These are phyloP conservation scores for Tridacna crocea DNA, from an alignment of 2,888 invertebrate species.

Conservation along the genomic window DNA sequence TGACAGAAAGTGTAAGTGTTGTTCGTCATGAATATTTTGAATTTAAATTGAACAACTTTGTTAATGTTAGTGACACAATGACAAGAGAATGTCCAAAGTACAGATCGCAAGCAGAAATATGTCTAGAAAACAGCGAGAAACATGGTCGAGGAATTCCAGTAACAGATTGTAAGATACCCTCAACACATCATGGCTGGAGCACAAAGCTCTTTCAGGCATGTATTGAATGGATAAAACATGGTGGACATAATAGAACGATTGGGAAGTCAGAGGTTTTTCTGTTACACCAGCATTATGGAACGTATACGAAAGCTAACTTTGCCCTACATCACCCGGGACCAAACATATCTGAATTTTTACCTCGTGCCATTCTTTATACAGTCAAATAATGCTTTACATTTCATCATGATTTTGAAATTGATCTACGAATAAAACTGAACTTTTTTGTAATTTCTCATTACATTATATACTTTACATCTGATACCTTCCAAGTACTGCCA, in stretches of 20 bases:
- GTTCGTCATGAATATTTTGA: conserved; percentile 20
- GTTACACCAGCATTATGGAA: conserved; percentile 12
- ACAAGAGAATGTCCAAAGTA: conserved; percentile 7
- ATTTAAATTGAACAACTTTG: conserved; percentile 5
- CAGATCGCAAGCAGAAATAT: not conserved
- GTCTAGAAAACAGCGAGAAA: not conserved
- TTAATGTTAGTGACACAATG: not conserved
- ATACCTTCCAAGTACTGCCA: too few species aligned
- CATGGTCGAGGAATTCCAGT: not conserved
- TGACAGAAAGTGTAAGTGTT: not conserved
- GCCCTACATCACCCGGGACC: conserved; percentile 5
- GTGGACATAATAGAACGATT: not conserved
- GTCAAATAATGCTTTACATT: too few species aligned
- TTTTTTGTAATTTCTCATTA: too few species aligned
- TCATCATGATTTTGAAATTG: too few species aligned
- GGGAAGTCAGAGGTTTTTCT: not conserved
- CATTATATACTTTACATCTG: too few species aligned
- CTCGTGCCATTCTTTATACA: not conserved
- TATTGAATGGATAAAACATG: conserved; percentile 11
- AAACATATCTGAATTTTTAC: conserved; percentile 12
- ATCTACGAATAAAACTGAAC: too few species aligned
- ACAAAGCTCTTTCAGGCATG: conserved; percentile 22
- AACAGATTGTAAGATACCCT: not conserved
- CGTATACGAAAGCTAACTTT: conserved; percentile 19
- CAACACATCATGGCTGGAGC: conserved; percentile 3